A percentile compares a stretch with the other conserved stretches of the same genome.
Evolutionary conservation across 2,113 vertebrate genomes (phyloP).

Genomic region (Gracilinanus agilis): DNA sequence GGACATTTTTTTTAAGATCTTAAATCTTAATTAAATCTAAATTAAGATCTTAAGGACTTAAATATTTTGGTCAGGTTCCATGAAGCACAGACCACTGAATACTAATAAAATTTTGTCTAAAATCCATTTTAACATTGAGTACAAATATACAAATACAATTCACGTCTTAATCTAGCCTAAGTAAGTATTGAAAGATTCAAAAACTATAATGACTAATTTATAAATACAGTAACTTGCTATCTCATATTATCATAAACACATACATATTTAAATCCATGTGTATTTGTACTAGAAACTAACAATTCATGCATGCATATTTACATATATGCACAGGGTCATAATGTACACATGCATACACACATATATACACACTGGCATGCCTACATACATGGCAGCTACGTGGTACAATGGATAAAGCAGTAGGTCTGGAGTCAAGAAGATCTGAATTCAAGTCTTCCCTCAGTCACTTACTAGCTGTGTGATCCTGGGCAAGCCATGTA

Average conservation of each 20-base stretch:
- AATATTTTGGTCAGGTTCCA: neutral
- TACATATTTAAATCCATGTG: too few relatives aligned
- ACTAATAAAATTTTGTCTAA: constrained; percentile 11
- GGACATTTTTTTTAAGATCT: neutral
- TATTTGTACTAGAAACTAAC: too few relatives aligned
- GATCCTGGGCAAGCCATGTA: too few relatives aligned
- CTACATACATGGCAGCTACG: too few relatives aligned
- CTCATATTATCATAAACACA: neutral
- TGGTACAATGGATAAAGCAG: too few relatives aligned
- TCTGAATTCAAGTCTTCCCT: too few relatives aligned
- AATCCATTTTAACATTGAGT: neutral
- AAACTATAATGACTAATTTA: neutral
- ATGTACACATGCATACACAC: neutral
- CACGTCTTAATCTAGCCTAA: neutral
- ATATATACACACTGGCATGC: neutral
- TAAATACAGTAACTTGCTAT: neutral
- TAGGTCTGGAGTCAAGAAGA: too few relatives aligned
- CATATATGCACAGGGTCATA: neutral
- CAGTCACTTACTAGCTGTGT: too few relatives aligned
- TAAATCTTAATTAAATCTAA: constrained; percentile 3
- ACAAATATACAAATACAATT: neutral
- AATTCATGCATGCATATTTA: neutral
- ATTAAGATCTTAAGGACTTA: neutral
- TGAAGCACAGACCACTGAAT: neutral
- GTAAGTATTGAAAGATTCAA: constrained; percentile 17